Base-by-base conservation (phyloP, 2,888 invertebrate species). In the Odontothrips loti region DNA sequence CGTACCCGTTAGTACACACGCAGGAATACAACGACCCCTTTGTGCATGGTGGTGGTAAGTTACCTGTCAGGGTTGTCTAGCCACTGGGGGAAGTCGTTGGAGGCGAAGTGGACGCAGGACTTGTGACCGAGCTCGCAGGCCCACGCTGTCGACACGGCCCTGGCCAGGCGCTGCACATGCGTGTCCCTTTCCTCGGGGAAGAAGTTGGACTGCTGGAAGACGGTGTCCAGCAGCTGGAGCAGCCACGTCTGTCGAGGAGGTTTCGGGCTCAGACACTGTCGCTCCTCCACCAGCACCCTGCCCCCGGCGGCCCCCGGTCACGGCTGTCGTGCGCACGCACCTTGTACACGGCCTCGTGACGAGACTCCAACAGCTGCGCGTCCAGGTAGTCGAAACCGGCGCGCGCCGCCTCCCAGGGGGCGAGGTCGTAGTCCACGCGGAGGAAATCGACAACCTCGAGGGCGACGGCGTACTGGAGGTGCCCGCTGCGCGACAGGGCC, bases 381-480 rank as follows among this genome's bases (percentile, higher is more conserved):
- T 75, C 68, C 1, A 75, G 68, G 27, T 75, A 27, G 23, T 75
- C 23, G 87, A 91, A 88, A 84, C 90, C 91, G 82, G 88, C 89
- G 0, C 93, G 85, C 8, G 92, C 88, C 43, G 91, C 85, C 75
- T 89, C 89, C 94, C 93, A 94, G 0, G 94, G 93, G 4, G 92
- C 88, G 84, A 91, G 92, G 23, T 92, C 91, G 8, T 88, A 88
- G 84, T 92, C 92, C 0, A 91, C 90, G 1, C 88, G 86, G 81
- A 94, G 89, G 85, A 92, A 93, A 12, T 90, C 89, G 12, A 92
- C 90, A 29, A 94, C 85, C 1, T 91, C 90, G 20, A 94, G 88
- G 0, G 93, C 91, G 9, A 90, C 87, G 80, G 88, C 88, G 86
- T 93, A 93, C 84, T 90, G 87, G 0, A 93, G 86, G 78, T 88